These are phyloP conservation scores for Lamellibrachia satsuma DNA, from an alignment of 2,888 invertebrate species.

Conservation along the genomic window DNA sequence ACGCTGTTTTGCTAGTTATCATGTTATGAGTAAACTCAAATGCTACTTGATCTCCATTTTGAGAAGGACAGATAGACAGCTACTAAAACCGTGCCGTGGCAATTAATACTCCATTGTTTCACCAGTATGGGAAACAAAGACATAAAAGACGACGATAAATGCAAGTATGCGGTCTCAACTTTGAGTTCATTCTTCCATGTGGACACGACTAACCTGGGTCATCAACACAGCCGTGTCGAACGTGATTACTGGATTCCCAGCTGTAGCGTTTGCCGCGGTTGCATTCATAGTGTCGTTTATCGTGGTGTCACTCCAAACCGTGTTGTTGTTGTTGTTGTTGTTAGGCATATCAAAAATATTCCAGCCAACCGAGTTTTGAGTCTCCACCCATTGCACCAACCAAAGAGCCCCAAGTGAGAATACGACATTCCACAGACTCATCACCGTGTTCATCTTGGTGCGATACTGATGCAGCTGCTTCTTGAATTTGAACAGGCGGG, in stretches of 20 bases:
- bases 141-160: neutral
- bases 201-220: neutral
- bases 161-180: neutral
- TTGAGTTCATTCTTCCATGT: neutral
- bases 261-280: neutral
- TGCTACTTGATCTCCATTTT: too few relatives aligned
- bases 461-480: constrained; percentile 17
- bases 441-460: neutral
- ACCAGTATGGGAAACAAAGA: neutral
- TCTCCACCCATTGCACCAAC: neutral
- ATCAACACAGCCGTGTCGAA: neutral
- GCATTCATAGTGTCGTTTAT: neutral
- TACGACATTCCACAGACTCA: neutral
- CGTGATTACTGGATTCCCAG: neutral
- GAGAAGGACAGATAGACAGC: too few relatives aligned
- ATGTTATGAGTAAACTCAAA: too few relatives aligned
- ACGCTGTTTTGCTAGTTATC: too few relatives aligned
- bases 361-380: neutral
- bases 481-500: neutral
- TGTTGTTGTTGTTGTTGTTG: neutral
- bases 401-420: neutral
- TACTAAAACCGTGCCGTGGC: too few relatives aligned
- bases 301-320: neutral
- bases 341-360: neutral
- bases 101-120: too few relatives aligned